Conservation (phyloP, 2,797 vertebrate species). For the Cryptoblepharus egeriae region DNA sequence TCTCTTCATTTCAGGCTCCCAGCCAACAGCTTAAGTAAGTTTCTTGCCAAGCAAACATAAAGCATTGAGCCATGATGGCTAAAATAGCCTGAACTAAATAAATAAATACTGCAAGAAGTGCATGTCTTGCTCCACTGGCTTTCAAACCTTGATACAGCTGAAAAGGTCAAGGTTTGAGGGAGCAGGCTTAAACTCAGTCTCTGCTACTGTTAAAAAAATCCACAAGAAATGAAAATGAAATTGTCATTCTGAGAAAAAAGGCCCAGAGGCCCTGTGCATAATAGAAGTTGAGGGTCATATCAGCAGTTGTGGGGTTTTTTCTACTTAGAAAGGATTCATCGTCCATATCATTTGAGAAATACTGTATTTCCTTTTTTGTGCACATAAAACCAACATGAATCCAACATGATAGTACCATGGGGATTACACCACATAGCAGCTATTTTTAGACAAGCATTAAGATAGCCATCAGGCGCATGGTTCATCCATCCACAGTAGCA, state of each 20-base stretch:
- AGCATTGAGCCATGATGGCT: slow-evolving; percentile 39
- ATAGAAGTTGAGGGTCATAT: neutral
- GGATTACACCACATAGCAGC: no score
- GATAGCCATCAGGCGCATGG: neutral
- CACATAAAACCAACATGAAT: neutral
- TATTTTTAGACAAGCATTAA: neutral
- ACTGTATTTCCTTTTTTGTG: neutral
- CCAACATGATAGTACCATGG: neutral
- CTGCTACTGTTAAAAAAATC: slow-evolving; percentile 11
- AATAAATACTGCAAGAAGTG: slow-evolving; percentile 32
- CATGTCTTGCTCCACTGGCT: slow-evolving; percentile 31
- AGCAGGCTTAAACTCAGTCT: neutral
- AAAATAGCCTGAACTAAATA: slow-evolving; percentile 47
- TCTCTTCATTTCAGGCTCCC: slow-evolving; percentile 13
- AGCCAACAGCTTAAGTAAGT: slow-evolving; percentile 28
- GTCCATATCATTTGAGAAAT: no score
- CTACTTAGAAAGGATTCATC: slow-evolving; percentile 29
- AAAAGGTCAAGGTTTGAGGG: slow-evolving; percentile 28
- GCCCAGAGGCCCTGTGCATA: slow-evolving; percentile 8
- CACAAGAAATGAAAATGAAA: neutral
- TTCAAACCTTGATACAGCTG: neutral
- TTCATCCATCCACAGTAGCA: neutral
- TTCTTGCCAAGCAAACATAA: slow-evolving; percentile 39
- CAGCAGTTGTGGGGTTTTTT: no score
- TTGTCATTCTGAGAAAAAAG: slow-evolving; percentile 3